phyloP scores from a whole-genome alignment of 1,140 invertebrate species.

The Cyrtorhinus lividipennis region DNA sequence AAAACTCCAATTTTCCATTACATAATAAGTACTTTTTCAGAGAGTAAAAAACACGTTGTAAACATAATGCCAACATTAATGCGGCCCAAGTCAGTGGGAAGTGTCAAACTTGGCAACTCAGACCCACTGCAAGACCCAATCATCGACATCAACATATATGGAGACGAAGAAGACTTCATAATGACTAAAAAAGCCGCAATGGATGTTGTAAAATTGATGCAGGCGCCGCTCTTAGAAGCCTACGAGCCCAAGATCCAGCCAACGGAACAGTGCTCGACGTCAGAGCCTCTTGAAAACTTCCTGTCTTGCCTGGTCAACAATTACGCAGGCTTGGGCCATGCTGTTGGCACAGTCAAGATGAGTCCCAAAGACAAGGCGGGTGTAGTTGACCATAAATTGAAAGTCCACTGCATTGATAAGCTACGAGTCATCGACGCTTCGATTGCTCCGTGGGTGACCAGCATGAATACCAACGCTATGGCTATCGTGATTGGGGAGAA shows the following conservation, averaged over 20 bases:
- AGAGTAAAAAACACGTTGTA: background rate
- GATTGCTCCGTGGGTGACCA: slow-evolving; percentile 10
- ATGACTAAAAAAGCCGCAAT: background rate
- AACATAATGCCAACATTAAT: background rate
- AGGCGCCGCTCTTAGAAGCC: background rate
- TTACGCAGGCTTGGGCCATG: background rate
- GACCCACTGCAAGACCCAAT: background rate
- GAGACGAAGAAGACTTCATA: background rate
- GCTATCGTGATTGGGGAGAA: slow-evolving; percentile 28
- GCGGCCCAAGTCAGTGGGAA: background rate
- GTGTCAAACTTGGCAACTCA: background rate
- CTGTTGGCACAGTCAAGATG: slow-evolving; percentile 7
- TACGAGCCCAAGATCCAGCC: background rate
- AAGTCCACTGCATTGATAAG: slow-evolving; percentile 12
- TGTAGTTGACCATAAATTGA: slow-evolving; percentile 27
- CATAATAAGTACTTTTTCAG: background rate
- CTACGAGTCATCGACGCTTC: slow-evolving; percentile 12
- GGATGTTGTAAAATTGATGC: background rate
- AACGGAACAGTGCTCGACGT: background rate
- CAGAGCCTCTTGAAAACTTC: background rate
- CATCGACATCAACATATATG: background rate
- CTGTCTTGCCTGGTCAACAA: background rate
- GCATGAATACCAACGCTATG: slow-evolving; percentile 26
- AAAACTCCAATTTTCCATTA: background rate
- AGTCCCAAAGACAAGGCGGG: slow-evolving; percentile 26